phyloP scores from a whole-genome alignment of 2,797 vertebrate genomes.

The Sebastes steindachneri region DNA sequence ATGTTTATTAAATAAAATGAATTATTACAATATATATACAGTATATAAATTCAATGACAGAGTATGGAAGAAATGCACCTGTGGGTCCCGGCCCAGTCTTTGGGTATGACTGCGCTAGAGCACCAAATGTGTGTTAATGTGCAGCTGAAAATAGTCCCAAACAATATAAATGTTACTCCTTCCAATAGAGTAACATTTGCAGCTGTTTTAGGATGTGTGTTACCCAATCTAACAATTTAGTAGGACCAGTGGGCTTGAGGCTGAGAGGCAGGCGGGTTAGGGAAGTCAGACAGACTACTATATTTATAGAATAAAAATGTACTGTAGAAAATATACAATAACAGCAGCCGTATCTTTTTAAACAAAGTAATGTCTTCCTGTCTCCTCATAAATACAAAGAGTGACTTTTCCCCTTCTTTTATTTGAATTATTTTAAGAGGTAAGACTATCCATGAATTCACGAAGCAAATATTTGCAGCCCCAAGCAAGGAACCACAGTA shows the following conservation, averaged over 20 bases:
- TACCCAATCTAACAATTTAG: background rate
- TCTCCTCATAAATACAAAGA: background rate
- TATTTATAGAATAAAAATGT: background rate
- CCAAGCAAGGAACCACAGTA: background rate
- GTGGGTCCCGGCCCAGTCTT: too few species aligned
- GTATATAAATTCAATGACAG: too few species aligned
- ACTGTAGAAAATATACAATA: background rate
- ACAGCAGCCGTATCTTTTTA: background rate
- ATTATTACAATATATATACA: too few species aligned
- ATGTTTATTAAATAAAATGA: too few species aligned
- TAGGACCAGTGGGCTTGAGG: background rate
- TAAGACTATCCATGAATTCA: background rate
- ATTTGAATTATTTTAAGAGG: background rate
- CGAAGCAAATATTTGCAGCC: background rate
- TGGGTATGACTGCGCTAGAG: background rate
- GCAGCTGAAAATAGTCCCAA: background rate
- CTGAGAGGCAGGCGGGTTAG: background rate
- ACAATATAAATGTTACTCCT: background rate
- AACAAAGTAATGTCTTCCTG: background rate
- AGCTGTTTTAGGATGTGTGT: background rate
- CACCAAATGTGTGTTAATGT: background rate
- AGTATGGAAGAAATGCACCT: too few species aligned
- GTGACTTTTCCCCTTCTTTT: background rate
- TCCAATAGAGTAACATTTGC: background rate
- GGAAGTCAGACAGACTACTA: background rate